Base-by-base conservation (phyloP, 2,797 vertebrate genomes). In the Syngnathus rostellatus region DNA sequence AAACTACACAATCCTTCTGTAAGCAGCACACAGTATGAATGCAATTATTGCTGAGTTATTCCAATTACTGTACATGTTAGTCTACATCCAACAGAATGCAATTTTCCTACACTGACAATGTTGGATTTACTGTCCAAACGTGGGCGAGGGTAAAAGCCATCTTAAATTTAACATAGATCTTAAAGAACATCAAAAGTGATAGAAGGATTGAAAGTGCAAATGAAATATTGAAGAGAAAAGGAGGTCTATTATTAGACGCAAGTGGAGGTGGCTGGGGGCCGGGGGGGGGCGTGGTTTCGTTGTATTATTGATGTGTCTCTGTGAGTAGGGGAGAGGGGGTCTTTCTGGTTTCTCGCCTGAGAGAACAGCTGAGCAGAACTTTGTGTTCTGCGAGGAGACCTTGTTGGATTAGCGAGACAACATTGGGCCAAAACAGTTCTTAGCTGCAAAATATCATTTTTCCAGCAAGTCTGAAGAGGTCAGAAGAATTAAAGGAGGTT, bases 211-310 rank as follows among this genome's bases (percentile, higher is more conserved):
- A 66, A 76, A 69, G 61, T 67, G 21, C 62, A 59, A 74, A 87
- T 89, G 14, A 89, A 89, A 89, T 85, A 89, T 90, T 90, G 45
- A 89, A 80, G n/a, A 64, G 77, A 84, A 81, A 81, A 77, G 66
- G 51, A 79, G 64, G 66, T 67, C 71, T 89, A 84, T 83, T 85
- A 89, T 84, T 85, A 82, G 87, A 81, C 64, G 65, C 68, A 77
- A 70, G 46, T 69, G 68, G 68, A 67, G 77, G 62, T 40, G 62
- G 51, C 14, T 43, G 64, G 48, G 55, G n/a, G n/a, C n/a, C n/a
- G n/a, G 23, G 23, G 23, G 63, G 48, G 55, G 77, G 63, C 68
- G 55, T 70, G 72, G 66, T 83, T 78, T 57, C 55, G 72, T 76
- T 91, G 68, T 87, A 89, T 90, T 88, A 89, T 89, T 88, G 82